Percentiles rank a stretch among this genome's conserved stretches.
phyloP scores from a whole-genome alignment of 2,113 vertebrate species.

The Callithrix jacchus region DNA sequence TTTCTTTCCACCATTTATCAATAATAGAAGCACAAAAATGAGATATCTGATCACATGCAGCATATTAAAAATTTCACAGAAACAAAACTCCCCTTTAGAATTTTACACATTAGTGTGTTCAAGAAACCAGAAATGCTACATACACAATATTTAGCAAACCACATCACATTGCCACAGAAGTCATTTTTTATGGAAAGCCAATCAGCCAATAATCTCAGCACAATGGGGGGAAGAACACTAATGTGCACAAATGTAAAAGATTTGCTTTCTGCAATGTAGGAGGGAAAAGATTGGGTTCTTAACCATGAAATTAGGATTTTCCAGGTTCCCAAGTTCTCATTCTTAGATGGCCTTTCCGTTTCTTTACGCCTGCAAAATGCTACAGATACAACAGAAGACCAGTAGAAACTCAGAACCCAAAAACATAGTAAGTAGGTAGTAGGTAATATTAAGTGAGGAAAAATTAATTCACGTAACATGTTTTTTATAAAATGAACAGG shows the following conservation, averaged over 20 bases:
- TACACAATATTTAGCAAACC: background rate
- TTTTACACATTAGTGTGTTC: constrained; percentile 21
- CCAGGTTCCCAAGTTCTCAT: background rate
- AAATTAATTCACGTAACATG: constrained; percentile 36
- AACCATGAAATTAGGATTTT: background rate
- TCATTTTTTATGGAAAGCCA: constrained; percentile 61
- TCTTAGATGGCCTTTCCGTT: background rate
- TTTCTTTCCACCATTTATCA: constrained; percentile 54
- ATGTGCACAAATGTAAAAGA: background rate
- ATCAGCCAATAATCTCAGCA: constrained; percentile 44
- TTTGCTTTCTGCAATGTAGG: constrained; percentile 64
- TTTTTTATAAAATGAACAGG: constrained; percentile 29
- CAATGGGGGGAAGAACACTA: background rate
- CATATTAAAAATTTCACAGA: constrained; percentile 57
- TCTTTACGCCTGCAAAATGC: constrained; percentile 44
- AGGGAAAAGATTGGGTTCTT: constrained; percentile 60
- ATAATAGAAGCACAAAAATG: constrained; percentile 47
- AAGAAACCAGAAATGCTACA: constrained; percentile 53
- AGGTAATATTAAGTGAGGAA: constrained; percentile 1
- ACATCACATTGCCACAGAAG: constrained; percentile 5
- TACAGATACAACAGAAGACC: constrained; percentile 23
- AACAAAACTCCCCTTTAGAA: constrained; percentile 34
- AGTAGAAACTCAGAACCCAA: constrained; percentile 49
- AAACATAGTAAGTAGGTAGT: background rate
- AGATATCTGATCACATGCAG: constrained; percentile 80